Conservation (phyloP, 2,888 invertebrate species). For the Zhengitettix transpicula region DNA sequence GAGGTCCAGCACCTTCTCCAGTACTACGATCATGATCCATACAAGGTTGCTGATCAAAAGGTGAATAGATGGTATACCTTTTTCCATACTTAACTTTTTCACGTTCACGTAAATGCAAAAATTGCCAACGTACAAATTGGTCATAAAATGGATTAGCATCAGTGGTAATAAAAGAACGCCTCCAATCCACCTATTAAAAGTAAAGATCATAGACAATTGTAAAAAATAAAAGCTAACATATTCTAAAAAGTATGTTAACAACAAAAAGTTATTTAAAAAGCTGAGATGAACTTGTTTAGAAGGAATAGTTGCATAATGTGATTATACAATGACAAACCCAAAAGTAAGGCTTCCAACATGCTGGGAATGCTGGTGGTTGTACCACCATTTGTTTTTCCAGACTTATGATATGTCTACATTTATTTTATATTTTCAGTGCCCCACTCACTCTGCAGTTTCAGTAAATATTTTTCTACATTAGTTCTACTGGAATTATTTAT, state of each 20-base stretch:
- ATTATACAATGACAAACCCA: too few species aligned
- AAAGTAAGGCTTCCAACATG: too few species aligned
- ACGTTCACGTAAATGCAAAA: constrained; percentile 61
- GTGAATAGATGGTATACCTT: constrained; percentile 89
- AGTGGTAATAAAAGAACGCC: constrained; percentile 95
- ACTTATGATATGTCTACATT: too few species aligned
- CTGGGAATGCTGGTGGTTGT: too few species aligned
- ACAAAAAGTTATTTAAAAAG: neutral
- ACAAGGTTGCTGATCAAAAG: constrained; percentile 93
- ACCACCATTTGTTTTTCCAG: too few species aligned
- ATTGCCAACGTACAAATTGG: constrained; percentile 97
- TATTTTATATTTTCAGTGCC: too few species aligned
- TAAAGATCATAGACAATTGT: too few species aligned
- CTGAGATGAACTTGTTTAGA: neutral
- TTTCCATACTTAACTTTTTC: constrained; percentile 95
- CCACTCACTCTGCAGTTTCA: too few species aligned
- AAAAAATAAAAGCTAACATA: too few species aligned
- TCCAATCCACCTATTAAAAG: constrained; percentile 74
- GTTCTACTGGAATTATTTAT: too few species aligned
- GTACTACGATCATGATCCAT: constrained; percentile 97
- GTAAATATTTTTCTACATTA: too few species aligned
- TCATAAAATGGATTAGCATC: constrained; percentile 96
- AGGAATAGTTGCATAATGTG: neutral
- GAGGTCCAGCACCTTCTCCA: constrained; percentile 96
- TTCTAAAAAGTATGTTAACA: neutral